These are phyloP conservation scores for Bothrops jararaca DNA, from an alignment of 2,113 vertebrate genomes.

Conservation along the genomic window DNA sequence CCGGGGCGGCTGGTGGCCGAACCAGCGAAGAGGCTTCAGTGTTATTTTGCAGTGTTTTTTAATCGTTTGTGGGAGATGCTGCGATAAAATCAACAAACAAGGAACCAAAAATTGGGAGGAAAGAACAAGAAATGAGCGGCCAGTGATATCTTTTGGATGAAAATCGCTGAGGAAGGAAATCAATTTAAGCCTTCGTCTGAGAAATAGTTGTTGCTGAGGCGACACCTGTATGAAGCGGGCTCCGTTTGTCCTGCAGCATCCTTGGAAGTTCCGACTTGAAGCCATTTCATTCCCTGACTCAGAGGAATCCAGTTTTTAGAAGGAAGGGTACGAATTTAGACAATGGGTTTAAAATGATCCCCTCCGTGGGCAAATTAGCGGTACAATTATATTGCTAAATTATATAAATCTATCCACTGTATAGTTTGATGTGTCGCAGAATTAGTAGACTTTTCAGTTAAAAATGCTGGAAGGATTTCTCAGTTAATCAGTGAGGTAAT, in stretches of 20 bases:
- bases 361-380: not conserved
- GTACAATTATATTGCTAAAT: not conserved
- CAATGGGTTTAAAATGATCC: not conserved
- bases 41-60: not conserved
- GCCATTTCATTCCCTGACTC: not conserved
- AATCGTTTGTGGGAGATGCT: not conserved
- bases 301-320: not conserved
- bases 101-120: not conserved
- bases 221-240: not conserved
- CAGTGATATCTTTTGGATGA: not conserved
- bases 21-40: not conserved
- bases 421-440: not conserved
- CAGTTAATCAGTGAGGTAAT: not conserved
- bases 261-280: not conserved
- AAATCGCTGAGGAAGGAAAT: not conserved
- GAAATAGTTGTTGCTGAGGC: not conserved
- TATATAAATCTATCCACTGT: not conserved
- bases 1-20: not conserved
- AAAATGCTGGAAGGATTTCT: not conserved
- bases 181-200: not conserved
- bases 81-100: not conserved
- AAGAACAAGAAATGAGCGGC: not conserved
- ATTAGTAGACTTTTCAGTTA: not conserved
- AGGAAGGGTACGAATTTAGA: not conserved
- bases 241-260: not conserved